These are phyloP conservation scores for Leontocebus nigricollis DNA, from an alignment of 2,797 vertebrate species.

Conservation along the genomic window DNA sequence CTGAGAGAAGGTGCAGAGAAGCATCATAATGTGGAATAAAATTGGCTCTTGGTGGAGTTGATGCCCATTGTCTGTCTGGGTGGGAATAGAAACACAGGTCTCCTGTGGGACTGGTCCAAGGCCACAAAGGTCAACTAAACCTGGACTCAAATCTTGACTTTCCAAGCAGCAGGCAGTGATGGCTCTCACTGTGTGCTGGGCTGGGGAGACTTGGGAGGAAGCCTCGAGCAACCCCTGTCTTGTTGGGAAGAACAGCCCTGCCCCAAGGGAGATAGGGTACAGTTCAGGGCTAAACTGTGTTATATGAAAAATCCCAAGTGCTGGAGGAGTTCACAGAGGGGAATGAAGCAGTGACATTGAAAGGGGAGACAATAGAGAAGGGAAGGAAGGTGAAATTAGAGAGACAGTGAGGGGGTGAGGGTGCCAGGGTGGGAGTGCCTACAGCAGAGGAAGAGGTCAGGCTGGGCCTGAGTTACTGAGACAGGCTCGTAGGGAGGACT, in stretches of 20 bases:
- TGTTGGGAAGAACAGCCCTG: not conserved
- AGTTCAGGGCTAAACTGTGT: not conserved
- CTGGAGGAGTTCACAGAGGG: not conserved
- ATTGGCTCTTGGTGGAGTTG: not conserved
- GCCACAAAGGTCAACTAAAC: not conserved
- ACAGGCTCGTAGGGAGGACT: not conserved
- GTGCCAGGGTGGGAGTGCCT: not conserved
- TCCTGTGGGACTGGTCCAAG: not conserved
- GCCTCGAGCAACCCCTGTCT: not conserved
- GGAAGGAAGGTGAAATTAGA: not conserved
- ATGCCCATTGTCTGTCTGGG: not conserved
- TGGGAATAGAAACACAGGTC: not conserved
- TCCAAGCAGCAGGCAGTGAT: not conserved
- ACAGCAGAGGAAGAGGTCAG: not conserved
- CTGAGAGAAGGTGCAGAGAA: not conserved
- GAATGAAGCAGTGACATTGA: not conserved
- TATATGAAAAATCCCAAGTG: not conserved
- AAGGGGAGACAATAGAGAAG: not conserved
- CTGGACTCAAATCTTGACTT: not conserved
- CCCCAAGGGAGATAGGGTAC: not conserved
- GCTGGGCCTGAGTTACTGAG: not conserved
- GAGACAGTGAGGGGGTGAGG: not conserved
- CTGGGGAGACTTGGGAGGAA: not conserved
- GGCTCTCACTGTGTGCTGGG: not conserved
- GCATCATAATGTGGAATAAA: not conserved